Evolutionary conservation across 1,140 invertebrate species (phyloP).

Genomic region (Whitmania pigra): DNA sequence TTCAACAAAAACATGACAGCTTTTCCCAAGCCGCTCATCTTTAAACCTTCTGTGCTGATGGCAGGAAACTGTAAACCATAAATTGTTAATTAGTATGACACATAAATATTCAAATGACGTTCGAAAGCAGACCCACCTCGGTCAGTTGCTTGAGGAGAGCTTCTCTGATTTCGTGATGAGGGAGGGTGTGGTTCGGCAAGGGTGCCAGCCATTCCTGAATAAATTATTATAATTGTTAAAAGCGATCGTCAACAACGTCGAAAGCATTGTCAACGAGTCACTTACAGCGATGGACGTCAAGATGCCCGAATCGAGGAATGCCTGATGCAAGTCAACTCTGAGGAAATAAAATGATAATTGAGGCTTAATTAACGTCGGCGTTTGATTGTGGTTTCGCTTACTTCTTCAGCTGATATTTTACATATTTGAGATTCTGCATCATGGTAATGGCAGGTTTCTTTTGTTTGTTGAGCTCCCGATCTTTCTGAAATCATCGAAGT

Average conservation of each 20-base stretch:
- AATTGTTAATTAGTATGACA: neutral
- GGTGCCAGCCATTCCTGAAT: conserved; percentile 85
- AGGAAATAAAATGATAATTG: conserved; percentile 22
- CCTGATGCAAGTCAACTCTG: conserved; percentile 66
- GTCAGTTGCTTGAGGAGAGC: conserved; percentile 69
- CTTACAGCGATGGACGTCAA: conserved; percentile 65
- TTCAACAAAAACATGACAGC: conserved; percentile 99
- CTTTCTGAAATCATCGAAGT: conserved; percentile 50
- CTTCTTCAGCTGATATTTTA: conserved; percentile 82
- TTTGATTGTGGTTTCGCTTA: conserved; percentile 41
- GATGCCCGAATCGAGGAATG: conserved; percentile 88
- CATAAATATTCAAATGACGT: neutral
- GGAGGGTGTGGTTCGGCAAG: conserved; percentile 87
- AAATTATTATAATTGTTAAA: neutral
- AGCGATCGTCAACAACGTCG: neutral
- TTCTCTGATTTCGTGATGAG: conserved; percentile 79
- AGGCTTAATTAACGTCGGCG: neutral
- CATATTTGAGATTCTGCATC: conserved; percentile 71
- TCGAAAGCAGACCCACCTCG: conserved; percentile 53
- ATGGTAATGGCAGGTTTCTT: conserved; percentile 77
- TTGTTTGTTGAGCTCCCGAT: conserved; percentile 68
- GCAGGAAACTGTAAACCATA: conserved; percentile 61
- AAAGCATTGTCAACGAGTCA: neutral
- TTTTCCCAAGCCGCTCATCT: conserved; percentile 87
- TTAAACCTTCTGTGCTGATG: conserved; percentile 74